Conservation (phyloP, 2,888 invertebrate species). For the Phaonia tiefii region DNA sequence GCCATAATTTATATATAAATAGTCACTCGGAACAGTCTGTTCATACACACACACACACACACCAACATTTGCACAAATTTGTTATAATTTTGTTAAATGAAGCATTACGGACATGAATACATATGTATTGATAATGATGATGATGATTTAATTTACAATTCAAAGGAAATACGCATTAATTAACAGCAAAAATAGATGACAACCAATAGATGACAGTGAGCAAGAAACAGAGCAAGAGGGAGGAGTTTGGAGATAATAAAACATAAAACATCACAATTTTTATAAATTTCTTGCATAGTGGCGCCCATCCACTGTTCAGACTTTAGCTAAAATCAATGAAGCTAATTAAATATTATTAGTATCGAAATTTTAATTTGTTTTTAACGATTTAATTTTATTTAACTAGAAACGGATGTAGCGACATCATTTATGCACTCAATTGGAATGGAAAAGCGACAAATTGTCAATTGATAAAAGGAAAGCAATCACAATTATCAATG, state of each 20-base stretch:
- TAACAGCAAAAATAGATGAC: conserved; percentile 32
- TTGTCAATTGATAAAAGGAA: no score
- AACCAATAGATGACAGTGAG: no score
- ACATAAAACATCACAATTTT: background rate
- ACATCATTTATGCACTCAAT: background rate
- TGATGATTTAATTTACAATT: conserved; percentile 32
- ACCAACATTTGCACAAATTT: conserved; percentile 45
- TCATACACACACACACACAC: background rate
- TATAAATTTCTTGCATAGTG: background rate
- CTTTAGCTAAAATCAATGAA: no score
- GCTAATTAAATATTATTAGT: no score
- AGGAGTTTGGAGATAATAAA: no score
- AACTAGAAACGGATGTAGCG: background rate
- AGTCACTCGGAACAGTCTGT: background rate
- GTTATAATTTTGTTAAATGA: conserved; percentile 58
- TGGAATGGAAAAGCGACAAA: no score
- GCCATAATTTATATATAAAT: conserved; percentile 48
- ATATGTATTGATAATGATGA: background rate
- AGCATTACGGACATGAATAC: conserved; percentile 40
- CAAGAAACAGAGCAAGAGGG: no score
- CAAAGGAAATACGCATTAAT: conserved; percentile 48
- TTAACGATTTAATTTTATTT: no score
- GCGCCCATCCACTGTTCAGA: no score
- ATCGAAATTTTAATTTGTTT: no score
- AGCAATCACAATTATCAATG: no score